These are phyloP conservation scores for Dipodomys ordii DNA, from an alignment of 2,113 vertebrate genomes.

Conservation along the genomic window DNA sequence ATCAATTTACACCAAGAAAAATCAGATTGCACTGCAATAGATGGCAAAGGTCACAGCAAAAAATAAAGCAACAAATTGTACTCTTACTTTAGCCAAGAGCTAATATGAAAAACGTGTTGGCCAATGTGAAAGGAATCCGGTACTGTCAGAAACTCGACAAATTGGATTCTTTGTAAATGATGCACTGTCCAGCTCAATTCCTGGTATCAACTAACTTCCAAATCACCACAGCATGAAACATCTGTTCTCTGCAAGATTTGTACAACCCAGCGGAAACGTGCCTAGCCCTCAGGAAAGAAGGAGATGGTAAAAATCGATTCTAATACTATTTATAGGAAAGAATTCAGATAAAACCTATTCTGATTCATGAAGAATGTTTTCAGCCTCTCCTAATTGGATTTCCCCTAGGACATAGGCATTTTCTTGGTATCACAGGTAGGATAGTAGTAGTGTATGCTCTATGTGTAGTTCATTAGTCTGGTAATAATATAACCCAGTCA, in stretches of 20 bases:
- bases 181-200: background rate
- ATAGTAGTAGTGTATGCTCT: conserved; percentile 6
- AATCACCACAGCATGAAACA: conserved; percentile 70
- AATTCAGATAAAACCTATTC: conserved; percentile 69
- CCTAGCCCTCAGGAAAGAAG: conserved; percentile 58
- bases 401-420: conserved; percentile 16
- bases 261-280: conserved; percentile 59
- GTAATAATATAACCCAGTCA: background rate
- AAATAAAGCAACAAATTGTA: background rate
- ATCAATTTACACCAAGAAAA: background rate
- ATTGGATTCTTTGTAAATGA: conserved; percentile 76
- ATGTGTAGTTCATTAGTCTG: background rate
- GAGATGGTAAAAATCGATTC: conserved; percentile 60
- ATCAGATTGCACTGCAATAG: conserved; percentile 60
- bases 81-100: conserved; percentile 59
- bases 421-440: conserved; percentile 26
- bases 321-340: conserved; percentile 62
- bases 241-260: conserved; percentile 71
- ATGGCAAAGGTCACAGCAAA: conserved; percentile 34
- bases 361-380: conserved; percentile 49
- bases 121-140: conserved; percentile 61
- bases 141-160: conserved; percentile 64
- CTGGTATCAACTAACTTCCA: conserved; percentile 62
- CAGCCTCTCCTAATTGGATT: background rate
- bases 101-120: conserved; percentile 65